Conservation (phyloP, 2,888 invertebrate species). For the Ormyrus rosae region DNA sequence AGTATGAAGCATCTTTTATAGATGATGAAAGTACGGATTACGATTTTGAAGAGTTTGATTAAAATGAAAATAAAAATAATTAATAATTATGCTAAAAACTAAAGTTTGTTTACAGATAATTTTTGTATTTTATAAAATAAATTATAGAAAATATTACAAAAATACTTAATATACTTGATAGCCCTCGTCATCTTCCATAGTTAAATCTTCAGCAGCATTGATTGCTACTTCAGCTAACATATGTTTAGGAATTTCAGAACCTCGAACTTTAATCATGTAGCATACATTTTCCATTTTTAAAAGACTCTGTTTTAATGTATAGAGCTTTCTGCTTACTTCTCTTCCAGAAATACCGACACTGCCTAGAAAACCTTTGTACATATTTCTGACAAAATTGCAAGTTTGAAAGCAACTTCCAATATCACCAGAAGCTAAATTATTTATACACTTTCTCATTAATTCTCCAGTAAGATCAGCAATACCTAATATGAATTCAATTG, state of each 20-base stretch:
- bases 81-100: not conserved
- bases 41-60: slow-evolving; percentile 51
- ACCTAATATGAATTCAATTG: slow-evolving; percentile 84
- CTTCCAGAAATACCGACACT: slow-evolving; percentile 77
- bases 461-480: slow-evolving; percentile 93
- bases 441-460: slow-evolving; percentile 92
- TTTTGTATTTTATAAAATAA: not conserved
- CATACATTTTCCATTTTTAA: slow-evolving; percentile 90
- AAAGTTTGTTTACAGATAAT: too few species aligned
- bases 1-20: slow-evolving; percentile 66
- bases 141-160: not conserved
- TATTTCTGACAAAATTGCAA: slow-evolving; percentile 84
- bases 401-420: slow-evolving; percentile 83
- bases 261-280: slow-evolving; percentile 87
- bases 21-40: slow-evolving; percentile 44
- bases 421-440: slow-evolving; percentile 87
- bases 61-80: not conserved
- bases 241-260: slow-evolving; percentile 86
- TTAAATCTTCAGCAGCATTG: slow-evolving; percentile 67
- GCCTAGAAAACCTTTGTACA: slow-evolving; percentile 81
- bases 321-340: slow-evolving; percentile 84
- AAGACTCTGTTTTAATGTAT: slow-evolving; percentile 85
- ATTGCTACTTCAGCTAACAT: slow-evolving; percentile 80
- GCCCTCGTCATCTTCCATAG: slow-evolving; percentile 77
- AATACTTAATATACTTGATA: slow-evolving; percentile 68